phyloP scores from a whole-genome alignment of 53 echinoderm and acorn worm genomes.

The Antedon mediterranea region DNA sequence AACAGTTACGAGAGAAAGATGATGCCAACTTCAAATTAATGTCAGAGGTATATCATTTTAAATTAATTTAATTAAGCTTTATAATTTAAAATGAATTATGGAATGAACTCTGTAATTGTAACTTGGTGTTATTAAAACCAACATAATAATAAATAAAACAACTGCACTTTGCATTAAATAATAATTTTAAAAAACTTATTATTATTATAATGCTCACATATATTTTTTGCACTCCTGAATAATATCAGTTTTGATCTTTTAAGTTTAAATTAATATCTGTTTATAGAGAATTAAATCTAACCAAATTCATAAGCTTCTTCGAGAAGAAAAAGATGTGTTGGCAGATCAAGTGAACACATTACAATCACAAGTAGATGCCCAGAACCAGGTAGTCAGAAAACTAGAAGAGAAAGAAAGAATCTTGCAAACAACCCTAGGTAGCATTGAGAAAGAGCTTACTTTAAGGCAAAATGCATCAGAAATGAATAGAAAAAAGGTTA shows the following conservation, averaged over 20 bases:
- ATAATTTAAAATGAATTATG: no score
- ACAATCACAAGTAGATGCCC: slow-evolving; percentile 97
- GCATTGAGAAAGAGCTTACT: slow-evolving; percentile 71
- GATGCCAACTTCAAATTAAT: slow-evolving; percentile 99
- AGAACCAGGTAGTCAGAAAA: slow-evolving; percentile 92
- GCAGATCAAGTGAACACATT: slow-evolving; percentile 93
- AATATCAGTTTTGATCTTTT: no score
- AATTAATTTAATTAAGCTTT: no score
- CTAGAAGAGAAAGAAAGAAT: slow-evolving; percentile 88
- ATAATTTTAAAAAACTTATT: no score
- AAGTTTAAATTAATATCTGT: no score
- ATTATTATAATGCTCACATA: no score
- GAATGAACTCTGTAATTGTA: no score
- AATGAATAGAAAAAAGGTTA: slow-evolving; percentile 75
- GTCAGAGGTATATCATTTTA: slow-evolving; percentile 90
- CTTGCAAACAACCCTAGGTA: slow-evolving; percentile 64
- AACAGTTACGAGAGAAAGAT: slow-evolving; percentile 86
- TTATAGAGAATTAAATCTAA: slow-evolving; percentile 86
- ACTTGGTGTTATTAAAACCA: no score
- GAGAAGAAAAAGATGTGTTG: slow-evolving; percentile 91
- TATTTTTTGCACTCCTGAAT: no score
- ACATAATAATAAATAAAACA: no score
- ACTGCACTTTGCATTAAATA: no score
- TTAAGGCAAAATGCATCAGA: slow-evolving; percentile 72
- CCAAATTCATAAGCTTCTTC: slow-evolving; percentile 83